phyloP scores from a whole-genome alignment of 2,888 invertebrate genomes.

The Lochmaea capreae region DNA sequence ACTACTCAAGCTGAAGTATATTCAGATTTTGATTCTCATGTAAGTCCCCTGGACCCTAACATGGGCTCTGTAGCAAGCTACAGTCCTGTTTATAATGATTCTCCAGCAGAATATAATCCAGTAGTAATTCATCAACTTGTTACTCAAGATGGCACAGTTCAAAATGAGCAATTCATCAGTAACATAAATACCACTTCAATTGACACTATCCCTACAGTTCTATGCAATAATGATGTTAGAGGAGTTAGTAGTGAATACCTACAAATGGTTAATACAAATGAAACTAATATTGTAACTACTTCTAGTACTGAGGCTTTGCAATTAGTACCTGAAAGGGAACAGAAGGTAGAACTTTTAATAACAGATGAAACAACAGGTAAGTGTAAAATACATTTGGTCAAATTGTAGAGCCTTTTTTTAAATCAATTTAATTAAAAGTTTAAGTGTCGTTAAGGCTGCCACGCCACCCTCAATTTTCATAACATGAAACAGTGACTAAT shows the following conservation, averaged over 20 bases:
- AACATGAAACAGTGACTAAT: too few relatives aligned
- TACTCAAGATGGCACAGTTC: conserved; percentile 48
- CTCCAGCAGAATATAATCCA: conserved; percentile 55
- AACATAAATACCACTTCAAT: conserved; percentile 46
- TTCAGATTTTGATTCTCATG: conserved; percentile 60
- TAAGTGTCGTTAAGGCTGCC: too few relatives aligned
- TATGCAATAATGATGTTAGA: conserved; percentile 56
- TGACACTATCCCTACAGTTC: conserved; percentile 54
- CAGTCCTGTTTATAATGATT: conserved; percentile 68
- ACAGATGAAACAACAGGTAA: conserved; percentile 63
- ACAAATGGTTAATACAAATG: conserved; percentile 53
- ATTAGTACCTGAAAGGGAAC: conserved; percentile 54
- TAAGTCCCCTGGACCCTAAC: conserved; percentile 65
- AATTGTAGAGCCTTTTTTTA: too few relatives aligned
- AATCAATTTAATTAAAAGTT: too few relatives aligned
- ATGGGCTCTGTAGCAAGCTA: conserved; percentile 72
- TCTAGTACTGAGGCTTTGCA: conserved; percentile 45
- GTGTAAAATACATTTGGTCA: background rate
- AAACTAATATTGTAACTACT: conserved; percentile 39
- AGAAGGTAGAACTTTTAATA: conserved; percentile 63
- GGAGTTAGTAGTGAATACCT: conserved; percentile 58
- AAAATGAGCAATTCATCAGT: conserved; percentile 47
- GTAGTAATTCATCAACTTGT: conserved; percentile 62
- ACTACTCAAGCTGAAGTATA: conserved; percentile 46
- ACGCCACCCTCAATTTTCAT: too few relatives aligned